Conservation (phyloP, 2,113 vertebrate species). For the Halcyon malimbica region DNA sequence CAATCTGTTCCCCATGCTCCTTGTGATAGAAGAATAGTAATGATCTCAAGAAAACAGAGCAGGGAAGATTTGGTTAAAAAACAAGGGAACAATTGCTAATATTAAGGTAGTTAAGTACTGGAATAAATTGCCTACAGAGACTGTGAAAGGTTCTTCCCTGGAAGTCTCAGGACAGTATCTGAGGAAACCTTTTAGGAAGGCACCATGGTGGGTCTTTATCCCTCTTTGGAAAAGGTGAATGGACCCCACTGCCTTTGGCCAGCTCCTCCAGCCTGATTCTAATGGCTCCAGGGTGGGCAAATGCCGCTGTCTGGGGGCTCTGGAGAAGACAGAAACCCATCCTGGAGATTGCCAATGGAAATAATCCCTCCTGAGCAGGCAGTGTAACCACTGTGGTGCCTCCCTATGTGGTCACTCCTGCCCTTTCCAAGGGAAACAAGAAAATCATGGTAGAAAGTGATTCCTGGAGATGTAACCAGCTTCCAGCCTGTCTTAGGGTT, state of each 20-base stretch:
- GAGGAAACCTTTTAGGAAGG: not conserved
- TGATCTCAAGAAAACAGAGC: not conserved
- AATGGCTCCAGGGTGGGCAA: not conserved
- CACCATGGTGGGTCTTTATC: not conserved
- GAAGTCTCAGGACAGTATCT: not conserved
- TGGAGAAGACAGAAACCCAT: not conserved
- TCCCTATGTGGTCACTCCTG: rapidly evolving
- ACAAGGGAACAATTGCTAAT: not conserved
- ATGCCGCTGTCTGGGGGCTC: rapidly evolving
- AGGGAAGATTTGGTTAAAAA: not conserved
- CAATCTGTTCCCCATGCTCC: not conserved
- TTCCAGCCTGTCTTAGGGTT: not conserved
- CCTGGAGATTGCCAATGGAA: not conserved
- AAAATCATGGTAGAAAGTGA: not conserved
- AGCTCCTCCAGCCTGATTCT: not conserved
- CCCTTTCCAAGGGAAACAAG: not conserved
- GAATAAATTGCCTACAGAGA: not conserved
- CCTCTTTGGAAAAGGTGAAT: not conserved
- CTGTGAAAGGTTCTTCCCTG: not conserved
- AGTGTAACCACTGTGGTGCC: rapidly evolving
- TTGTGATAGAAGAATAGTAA: not conserved
- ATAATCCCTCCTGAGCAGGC: not conserved
- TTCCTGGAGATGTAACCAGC: not conserved
- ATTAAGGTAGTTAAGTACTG: not conserved
- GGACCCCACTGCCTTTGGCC: not conserved